These are phyloP conservation scores for Epinephelus lanceolatus DNA, from an alignment of 2,113 vertebrate genomes.

Conservation along the genomic window DNA sequence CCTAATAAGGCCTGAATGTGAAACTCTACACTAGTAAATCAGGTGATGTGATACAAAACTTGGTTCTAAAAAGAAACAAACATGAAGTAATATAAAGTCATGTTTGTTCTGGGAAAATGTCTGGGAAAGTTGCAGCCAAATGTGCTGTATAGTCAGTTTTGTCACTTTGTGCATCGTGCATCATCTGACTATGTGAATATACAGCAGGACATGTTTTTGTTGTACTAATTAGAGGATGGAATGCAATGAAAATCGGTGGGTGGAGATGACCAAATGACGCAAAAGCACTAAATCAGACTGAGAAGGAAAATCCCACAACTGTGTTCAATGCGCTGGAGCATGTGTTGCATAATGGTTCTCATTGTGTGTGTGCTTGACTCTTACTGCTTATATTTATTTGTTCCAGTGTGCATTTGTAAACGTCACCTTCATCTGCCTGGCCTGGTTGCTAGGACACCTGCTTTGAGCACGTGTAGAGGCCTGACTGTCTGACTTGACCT, in stretches of 20 bases:
- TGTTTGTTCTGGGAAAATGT: background rate
- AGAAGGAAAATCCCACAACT: constrained; percentile 42
- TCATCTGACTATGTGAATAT: constrained; percentile 22
- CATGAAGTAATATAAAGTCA: background rate
- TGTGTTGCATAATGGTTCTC: constrained; percentile 12
- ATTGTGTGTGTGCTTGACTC: constrained; percentile 2
- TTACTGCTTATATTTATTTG: background rate
- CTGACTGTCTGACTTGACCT: constrained; percentile 60
- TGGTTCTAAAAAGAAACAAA: background rate
- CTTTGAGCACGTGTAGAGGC: constrained; percentile 62
- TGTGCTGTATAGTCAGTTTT: background rate
- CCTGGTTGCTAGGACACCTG: constrained; percentile 78
- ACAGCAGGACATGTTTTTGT: constrained; percentile 35
- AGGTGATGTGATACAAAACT: background rate
- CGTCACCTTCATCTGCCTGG: constrained; percentile 11
- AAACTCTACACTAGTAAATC: background rate
- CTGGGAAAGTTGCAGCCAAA: background rate
- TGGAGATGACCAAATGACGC: constrained; percentile 41
- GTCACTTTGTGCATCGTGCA: background rate
- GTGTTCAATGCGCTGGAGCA: constrained; percentile 24
- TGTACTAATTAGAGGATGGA: constrained; percentile 51
- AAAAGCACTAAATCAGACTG: constrained; percentile 38
- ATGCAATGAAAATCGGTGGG: constrained; percentile 21
- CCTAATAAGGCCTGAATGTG: constrained; percentile 25
- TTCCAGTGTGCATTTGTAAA: background rate